Evolutionary conservation across 2,113 vertebrate species (phyloP), one percentile per base, ranked within the genome.

Genomic region (Dendropsophus ebraccatus): DNA sequence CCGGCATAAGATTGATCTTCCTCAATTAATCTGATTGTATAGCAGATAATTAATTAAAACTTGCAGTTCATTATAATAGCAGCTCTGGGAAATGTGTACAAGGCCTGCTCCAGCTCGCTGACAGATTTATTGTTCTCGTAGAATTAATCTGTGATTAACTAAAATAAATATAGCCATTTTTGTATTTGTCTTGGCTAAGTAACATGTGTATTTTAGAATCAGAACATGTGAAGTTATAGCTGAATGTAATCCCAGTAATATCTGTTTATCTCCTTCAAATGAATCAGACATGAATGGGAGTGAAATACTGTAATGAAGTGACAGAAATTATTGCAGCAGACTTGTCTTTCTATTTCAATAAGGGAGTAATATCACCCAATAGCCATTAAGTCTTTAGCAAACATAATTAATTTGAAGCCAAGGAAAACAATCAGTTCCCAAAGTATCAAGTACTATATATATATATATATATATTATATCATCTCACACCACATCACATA

Each of bases 51-150:
- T 82, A 50, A 82, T 82, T 69, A 45, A 35, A 80, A 41, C 65
- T 69, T 70, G 23, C 1, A 90, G 83, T 80, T 82, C 49, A 56
- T 91, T 90, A 84, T 90, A 89, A 87, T 30, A 87, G 56, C 88
- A 82, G 83, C 58, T 41, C 83, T 49, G 25, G 0, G 0, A 87
- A 82, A 87, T 89, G 87, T 56, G 81, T 25, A 90, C 89, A 88
- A 65, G 2, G 86, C 86, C 69, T 10, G 41, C 4, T 17, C 87
- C 80, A 62, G 9, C 30, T 35, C 58, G 77, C 56, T 60, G 35
- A 72, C 19, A 88, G 81, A 83, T 83, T 83, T 86, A 49, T 86
- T 73, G 49, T 87, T 47, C 72, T 82, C 58, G 25, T 65, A 65
- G 60, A 75, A 84, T 75, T 58, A 74, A 74, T 56, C 82, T 84